These are phyloP conservation scores for Pseudochirops cupreus DNA, from an alignment of 2,797 vertebrate species.

Conservation along the genomic window DNA sequence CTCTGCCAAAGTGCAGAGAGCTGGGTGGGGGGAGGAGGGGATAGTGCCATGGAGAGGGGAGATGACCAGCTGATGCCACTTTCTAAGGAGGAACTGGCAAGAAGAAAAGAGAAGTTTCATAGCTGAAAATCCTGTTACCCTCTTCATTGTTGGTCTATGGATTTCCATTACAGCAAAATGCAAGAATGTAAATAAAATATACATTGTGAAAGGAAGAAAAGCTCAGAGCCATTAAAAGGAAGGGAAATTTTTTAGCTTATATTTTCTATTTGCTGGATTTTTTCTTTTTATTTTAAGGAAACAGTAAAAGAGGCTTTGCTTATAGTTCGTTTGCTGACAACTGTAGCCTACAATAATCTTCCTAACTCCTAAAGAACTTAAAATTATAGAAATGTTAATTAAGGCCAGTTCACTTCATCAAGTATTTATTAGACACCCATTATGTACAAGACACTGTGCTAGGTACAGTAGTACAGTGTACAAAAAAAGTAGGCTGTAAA, in stretches of 20 bases:
- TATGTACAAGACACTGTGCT: background rate
- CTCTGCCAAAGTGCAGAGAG: conserved; percentile 19
- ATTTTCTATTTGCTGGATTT: conserved; percentile 5
- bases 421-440: background rate
- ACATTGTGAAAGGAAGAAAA: background rate
- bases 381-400: background rate
- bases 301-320: background rate
- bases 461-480: background rate
- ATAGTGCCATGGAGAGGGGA: background rate
- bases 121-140: background rate
- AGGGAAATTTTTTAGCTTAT: background rate
- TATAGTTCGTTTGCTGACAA: background rate
- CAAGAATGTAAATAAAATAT: background rate
- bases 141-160: conserved; percentile 31
- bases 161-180: conserved; percentile 6
- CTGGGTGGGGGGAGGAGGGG: conserved; percentile 8
- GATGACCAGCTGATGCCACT: background rate
- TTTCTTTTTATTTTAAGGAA: background rate
- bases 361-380: background rate
- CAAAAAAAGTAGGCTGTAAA: background rate
- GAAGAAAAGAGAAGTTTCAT: conserved; percentile 11
- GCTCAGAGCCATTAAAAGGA: background rate
- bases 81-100: background rate
- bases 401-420: background rate
- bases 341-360: background rate